Conservation (phyloP, 2,888 invertebrate species). For the Dorcus hopei region DNA sequence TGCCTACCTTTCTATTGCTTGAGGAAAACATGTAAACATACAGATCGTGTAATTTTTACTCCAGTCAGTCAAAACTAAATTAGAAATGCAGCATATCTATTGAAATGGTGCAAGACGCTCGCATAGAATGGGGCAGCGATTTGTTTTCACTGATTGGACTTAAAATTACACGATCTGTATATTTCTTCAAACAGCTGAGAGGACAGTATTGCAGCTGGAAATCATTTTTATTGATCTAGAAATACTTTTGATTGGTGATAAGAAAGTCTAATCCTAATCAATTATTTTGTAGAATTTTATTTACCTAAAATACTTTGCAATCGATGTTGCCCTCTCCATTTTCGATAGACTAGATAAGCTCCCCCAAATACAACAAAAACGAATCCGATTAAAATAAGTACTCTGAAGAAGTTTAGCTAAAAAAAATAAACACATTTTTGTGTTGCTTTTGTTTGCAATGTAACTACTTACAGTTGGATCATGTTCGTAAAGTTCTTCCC, state of each 20-base stretch:
- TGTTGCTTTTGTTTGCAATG: slow-evolving; percentile 1
- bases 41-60: too few species aligned
- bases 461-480: slow-evolving; percentile 20
- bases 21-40: too few species aligned
- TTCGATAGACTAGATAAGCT: slow-evolving; percentile 13
- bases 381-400: slow-evolving; percentile 16
- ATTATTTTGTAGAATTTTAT: neutral
- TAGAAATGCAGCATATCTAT: neutral
- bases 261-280: neutral
- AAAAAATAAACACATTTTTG: slow-evolving; percentile 11
- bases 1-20: too few species aligned
- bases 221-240: too few species aligned
- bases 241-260: neutral
- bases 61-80: neutral
- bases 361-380: slow-evolving; percentile 16
- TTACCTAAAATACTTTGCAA: slow-evolving; percentile 20
- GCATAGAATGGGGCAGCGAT: neutral
- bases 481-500: slow-evolving; percentile 37
- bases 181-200: neutral
- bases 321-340: slow-evolving; percentile 24
- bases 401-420: slow-evolving; percentile 21
- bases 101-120: neutral
- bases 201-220: too few species aligned
- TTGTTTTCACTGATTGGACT: neutral
- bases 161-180: too few species aligned